Conservation (phyloP, 2,888 invertebrate species). For the Cryptophagus acutangulus region DNA sequence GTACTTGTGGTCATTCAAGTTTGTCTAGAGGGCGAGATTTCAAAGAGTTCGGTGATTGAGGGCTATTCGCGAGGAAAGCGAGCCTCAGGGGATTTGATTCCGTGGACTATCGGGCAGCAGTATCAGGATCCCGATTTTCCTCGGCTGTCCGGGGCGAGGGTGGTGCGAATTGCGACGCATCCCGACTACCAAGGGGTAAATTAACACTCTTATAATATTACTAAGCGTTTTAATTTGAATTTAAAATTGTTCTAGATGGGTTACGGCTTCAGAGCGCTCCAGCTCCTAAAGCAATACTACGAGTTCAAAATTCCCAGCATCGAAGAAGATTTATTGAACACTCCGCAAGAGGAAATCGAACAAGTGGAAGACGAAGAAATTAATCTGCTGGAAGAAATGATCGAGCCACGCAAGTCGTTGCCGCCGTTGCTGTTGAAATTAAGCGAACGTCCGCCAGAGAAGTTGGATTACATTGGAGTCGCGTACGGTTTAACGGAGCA, state of each 20-base stretch:
- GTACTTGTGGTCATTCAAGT: constrained; percentile 86
- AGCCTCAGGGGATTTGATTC: constrained; percentile 94
- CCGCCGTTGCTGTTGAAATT: constrained; percentile 86
- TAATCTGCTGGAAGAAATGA: constrained; percentile 64
- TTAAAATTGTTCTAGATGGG: constrained; percentile 70
- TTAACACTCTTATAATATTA: constrained; percentile 19
- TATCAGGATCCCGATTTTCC: constrained; percentile 94
- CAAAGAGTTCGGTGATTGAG: constrained; percentile 66
- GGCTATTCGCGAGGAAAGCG: constrained; percentile 81
- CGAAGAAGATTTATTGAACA: constrained; percentile 48
- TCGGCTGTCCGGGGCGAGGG: constrained; percentile 78
- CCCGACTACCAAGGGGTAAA: constrained; percentile 88
- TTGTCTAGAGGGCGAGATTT: constrained; percentile 71
- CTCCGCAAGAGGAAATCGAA: constrained; percentile 47
- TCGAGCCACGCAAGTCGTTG: constrained; percentile 73
- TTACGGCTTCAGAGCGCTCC: constrained; percentile 85
- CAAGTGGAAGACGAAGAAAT: constrained; percentile 56
- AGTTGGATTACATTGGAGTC: constrained; percentile 89
- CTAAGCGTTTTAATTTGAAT: constrained; percentile 4
- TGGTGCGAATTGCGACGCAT: constrained; percentile 97
- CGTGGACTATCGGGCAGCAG: constrained; percentile 97
- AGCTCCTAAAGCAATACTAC: constrained; percentile 84
- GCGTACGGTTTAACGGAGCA: constrained; percentile 86
- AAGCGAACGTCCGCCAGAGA: constrained; percentile 77
- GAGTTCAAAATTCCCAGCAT: constrained; percentile 71